Base-by-base conservation (phyloP, 2,113 vertebrate genomes). In the Dunckerocampus dactyliophorus region DNA sequence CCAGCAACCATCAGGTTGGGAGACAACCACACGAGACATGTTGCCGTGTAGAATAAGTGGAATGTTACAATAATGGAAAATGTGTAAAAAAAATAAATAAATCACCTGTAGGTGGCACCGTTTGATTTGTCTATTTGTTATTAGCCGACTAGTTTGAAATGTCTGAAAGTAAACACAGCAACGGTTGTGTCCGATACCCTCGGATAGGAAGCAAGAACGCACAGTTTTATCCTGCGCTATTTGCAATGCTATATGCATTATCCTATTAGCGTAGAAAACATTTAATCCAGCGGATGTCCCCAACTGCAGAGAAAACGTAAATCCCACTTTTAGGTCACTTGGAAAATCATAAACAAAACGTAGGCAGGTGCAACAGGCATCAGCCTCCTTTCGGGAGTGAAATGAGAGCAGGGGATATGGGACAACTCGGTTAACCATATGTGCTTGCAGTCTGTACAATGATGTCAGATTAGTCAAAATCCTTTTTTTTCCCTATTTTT, bases 241-340 rank as follows among this genome's bases (percentile, higher is more conserved):
- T 53, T 55, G 50, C 31, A 28, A 62, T 43, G 59, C 62, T 63
- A 20, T 47, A 46, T 57, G 69, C 59, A 58, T 62, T 70, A 42
- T 74, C 49, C 68, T 67, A 28, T 67, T 42, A 59, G 22, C 2
- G 0, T 39, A 56, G 43, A 65, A 13, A 21, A 22, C 47, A 49
- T 66, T 51, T 88, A 85, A 88, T 87, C 82, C 77, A 65, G 34
- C 47, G 15, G 47, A 63, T 56, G 65, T 47, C 53, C 19, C 4
- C 17, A 73, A 72, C 60, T 65, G 71, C 47, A 39, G 55, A 42
- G 28, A 65, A 72, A 68, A 73, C 22, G 56, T 55, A 71, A 62
- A 74, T 77, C 58, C 51, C 62, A 69, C 54, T 71, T 83, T 72
- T 59, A 61, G 58, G 55, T 74, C 53, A 66, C 62, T 72, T 56